phyloP scores from a whole-genome alignment of 2,113 vertebrate species.

The Donacobius atricapilla region DNA sequence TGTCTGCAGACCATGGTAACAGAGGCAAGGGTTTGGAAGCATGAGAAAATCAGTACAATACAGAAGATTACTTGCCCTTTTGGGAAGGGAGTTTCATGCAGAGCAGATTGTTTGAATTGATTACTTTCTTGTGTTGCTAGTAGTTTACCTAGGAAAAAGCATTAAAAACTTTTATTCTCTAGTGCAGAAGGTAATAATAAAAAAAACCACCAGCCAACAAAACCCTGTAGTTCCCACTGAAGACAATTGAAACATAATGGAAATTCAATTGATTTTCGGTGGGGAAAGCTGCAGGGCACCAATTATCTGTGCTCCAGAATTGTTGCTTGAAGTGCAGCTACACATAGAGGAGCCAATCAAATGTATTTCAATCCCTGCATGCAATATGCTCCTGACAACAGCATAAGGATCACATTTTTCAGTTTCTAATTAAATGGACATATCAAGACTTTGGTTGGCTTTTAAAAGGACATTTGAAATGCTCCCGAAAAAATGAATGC shows the following conservation, averaged over 20 bases:
- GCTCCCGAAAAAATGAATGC: background rate
- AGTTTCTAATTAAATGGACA: slow-evolving; percentile 39
- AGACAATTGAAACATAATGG: slow-evolving; percentile 68
- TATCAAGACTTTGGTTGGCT: background rate
- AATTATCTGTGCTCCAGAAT: slow-evolving; percentile 61
- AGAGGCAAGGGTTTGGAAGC: background rate
- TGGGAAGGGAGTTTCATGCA: slow-evolving; percentile 18
- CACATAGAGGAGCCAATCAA: slow-evolving; percentile 49
- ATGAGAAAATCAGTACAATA: background rate
- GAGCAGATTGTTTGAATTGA: slow-evolving; percentile 41
- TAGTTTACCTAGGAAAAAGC: slow-evolving; percentile 28
- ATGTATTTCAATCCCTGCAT: slow-evolving; percentile 8
- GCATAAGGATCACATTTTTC: slow-evolving; percentile 5
- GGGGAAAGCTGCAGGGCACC: slow-evolving; percentile 59
- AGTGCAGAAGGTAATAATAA: slow-evolving; percentile 46
- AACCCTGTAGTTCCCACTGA: slow-evolving; percentile 45
- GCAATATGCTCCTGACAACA: background rate
- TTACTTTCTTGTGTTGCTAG: slow-evolving; percentile 26
- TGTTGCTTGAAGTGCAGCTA: slow-evolving; percentile 47
- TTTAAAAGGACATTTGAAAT: slow-evolving; percentile 9
- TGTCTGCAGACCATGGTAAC: background rate
- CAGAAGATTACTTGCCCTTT: background rate
- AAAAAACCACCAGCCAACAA: slow-evolving; percentile 2
- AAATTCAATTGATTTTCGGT: slow-evolving; percentile 69
- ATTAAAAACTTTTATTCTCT: slow-evolving; percentile 39